A percentile compares a stretch with the other conserved stretches of the same genome.
These are phyloP conservation scores for Oconnorella tubifera DNA, from an alignment of 2,888 invertebrate genomes.

Conservation along the genomic window DNA sequence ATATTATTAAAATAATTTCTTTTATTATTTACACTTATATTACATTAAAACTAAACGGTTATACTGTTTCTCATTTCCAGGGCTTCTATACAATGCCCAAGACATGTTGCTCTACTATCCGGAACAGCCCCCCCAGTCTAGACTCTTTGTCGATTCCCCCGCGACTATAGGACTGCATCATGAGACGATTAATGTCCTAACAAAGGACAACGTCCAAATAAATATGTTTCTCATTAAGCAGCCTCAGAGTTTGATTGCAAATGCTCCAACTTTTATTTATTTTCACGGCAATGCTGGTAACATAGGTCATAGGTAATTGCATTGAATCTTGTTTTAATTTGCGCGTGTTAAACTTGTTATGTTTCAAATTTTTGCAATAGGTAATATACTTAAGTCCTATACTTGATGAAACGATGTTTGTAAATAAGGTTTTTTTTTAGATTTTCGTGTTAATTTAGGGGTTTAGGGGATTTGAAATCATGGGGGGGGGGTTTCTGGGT, in stretches of 20 bases:
- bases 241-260: conserved; percentile 32
- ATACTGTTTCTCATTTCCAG: too few species aligned
- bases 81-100: conserved; percentile 72
- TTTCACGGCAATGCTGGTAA: conserved; percentile 97
- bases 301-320: conserved; percentile 72
- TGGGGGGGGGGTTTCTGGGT: too few species aligned
- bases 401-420: too few species aligned
- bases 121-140: conserved; percentile 80
- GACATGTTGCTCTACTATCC: conserved; percentile 79
- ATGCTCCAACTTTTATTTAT: conserved; percentile 77
- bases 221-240: conserved; percentile 57
- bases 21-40: too few species aligned
- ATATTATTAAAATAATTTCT: too few species aligned
- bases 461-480: too few species aligned
- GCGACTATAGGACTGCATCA: conserved; percentile 79
- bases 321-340: too few species aligned
- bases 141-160: conserved; percentile 82
- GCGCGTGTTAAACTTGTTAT: background rate
- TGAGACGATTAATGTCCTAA: conserved; percentile 72
- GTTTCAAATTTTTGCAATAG: too few species aligned
- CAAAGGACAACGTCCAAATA: conserved; percentile 51
- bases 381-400: too few species aligned
- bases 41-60: too few species aligned
- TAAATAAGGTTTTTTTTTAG: too few species aligned
- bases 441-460: too few species aligned